phyloP scores from a whole-genome alignment of 2,113 vertebrate species.

The Lucifuga dentata region DNA sequence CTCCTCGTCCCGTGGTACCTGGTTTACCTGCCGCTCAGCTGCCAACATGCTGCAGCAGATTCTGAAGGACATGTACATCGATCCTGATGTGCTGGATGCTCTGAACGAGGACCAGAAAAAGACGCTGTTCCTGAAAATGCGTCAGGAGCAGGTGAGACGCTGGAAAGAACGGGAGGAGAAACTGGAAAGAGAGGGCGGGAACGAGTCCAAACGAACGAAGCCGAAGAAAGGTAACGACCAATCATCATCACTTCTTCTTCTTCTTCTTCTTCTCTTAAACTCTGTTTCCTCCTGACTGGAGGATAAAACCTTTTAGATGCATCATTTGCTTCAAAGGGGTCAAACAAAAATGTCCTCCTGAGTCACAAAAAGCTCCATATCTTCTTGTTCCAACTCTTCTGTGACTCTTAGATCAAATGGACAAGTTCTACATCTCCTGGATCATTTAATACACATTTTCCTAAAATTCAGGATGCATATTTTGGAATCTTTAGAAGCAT shows the following conservation, averaged over 20 bases:
- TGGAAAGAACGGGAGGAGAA: slow-evolving; percentile 85
- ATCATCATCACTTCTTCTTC: not conserved
- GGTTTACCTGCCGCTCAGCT: not conserved
- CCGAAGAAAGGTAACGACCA: slow-evolving; percentile 76
- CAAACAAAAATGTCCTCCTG: no score
- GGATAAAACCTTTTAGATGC: no score
- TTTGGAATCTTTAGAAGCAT: no score
- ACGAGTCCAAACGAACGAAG: slow-evolving; percentile 55
- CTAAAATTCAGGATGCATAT: no score
- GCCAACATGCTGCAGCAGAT: slow-evolving; percentile 85
- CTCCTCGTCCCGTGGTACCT: slow-evolving; percentile 3
- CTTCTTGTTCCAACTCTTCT: no score
- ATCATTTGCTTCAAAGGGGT: no score
- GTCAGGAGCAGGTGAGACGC: slow-evolving; percentile 85
- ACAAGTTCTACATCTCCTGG: no score
- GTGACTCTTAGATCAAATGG: no score
- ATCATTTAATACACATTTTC: no score
- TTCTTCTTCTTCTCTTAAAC: no score
- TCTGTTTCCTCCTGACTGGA: no score
- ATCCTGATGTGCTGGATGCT: slow-evolving; percentile 82
- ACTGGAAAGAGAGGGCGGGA: slow-evolving; percentile 64
- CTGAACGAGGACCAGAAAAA: slow-evolving; percentile 87
- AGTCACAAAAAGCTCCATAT: no score
- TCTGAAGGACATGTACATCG: slow-evolving; percentile 87
- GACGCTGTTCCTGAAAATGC: slow-evolving; percentile 86